Percentiles rank a stretch among this genome's conserved stretches.
Conservation (phyloP, 2,797 vertebrate species). For the Rhinogobio ventralis region DNA sequence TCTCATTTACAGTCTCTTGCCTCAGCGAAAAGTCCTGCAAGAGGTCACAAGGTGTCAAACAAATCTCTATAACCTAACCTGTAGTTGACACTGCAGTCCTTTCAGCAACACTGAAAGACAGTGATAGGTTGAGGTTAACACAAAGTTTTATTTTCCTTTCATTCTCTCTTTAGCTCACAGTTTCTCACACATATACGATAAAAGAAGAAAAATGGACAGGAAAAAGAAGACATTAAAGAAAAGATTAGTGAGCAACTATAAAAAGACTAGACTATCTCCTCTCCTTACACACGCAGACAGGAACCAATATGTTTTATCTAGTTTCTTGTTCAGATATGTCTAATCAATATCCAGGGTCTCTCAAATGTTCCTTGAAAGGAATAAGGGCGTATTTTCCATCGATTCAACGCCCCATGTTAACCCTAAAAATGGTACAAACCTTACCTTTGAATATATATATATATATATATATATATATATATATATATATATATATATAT, state of each 20-base stretch:
- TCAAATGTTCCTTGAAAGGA: conserved; percentile 37
- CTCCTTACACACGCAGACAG: conserved; percentile 35
- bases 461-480: too few species aligned
- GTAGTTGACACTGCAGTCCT: conserved; percentile 25
- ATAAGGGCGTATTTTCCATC: conserved; percentile 32
- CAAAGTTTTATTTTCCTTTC: conserved; percentile 1
- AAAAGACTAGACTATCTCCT: conserved; percentile 40
- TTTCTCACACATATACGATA: background rate
- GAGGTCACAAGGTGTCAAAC: conserved; percentile 35
- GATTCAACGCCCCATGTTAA: conserved; percentile 24
- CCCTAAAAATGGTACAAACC: background rate
- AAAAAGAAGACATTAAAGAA: background rate
- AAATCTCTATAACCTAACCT: conserved; percentile 38
- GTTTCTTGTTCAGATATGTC: conserved; percentile 39
- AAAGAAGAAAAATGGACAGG: background rate
- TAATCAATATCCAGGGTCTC: conserved; percentile 50
- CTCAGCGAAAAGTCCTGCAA: background rate
- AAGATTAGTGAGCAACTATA: conserved; percentile 21
- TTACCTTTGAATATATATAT: background rate
- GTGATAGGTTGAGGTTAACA: conserved; percentile 16
- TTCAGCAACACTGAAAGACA: conserved; percentile 42
- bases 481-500: too few species aligned
- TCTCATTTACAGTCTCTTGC: conserved; percentile 21
- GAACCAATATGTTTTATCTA: conserved; percentile 49
- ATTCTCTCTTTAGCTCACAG: conserved; percentile 7